Conservation (phyloP, 1,140 invertebrate species). For the Telenomus remus region DNA sequence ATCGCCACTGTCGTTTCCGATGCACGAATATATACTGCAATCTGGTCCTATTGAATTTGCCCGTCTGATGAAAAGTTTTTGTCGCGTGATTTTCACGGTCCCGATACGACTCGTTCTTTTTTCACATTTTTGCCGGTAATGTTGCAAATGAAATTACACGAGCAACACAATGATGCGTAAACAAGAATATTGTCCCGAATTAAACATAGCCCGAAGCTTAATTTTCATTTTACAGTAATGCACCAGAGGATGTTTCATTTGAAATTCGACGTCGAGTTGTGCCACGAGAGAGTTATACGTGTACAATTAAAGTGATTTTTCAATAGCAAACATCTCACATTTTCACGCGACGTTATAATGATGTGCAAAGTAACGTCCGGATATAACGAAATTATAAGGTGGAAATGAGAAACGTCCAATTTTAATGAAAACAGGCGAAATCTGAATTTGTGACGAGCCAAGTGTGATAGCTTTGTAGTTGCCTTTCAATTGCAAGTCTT, state of each 20-base stretch:
- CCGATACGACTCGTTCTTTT: not conserved
- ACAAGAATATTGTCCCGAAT: slow-evolving; percentile 31
- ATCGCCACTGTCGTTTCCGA: slow-evolving; percentile 11
- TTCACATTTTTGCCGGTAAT: no score
- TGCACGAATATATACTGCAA: not conserved
- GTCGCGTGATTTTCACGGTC: not conserved
- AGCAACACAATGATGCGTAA: slow-evolving; percentile 28
- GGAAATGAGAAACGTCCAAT: slow-evolving; percentile 1
- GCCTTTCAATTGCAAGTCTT: no score
- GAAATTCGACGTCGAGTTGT: slow-evolving; percentile 5
- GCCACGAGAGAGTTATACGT: slow-evolving; percentile 10
- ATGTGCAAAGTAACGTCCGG: slow-evolving; percentile 3
- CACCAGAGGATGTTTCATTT: slow-evolving; percentile 7
- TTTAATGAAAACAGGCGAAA: slow-evolving; percentile 3
- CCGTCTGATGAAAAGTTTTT: slow-evolving; percentile 1
- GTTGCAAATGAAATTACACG: slow-evolving; percentile 11
- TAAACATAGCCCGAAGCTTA: slow-evolving; percentile 12
- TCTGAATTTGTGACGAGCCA: not conserved
- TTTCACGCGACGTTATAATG: slow-evolving; percentile 16
- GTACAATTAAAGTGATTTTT: slow-evolving; percentile 15
- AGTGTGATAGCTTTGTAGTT: not conserved
- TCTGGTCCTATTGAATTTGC: slow-evolving; percentile 4
- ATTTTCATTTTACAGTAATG: slow-evolving; percentile 14
- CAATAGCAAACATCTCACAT: slow-evolving; percentile 13
- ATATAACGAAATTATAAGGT: slow-evolving; percentile 3